Evolutionary conservation across 2,797 vertebrate species (phyloP).

Genomic region (Phataginus tetradactyla): DNA sequence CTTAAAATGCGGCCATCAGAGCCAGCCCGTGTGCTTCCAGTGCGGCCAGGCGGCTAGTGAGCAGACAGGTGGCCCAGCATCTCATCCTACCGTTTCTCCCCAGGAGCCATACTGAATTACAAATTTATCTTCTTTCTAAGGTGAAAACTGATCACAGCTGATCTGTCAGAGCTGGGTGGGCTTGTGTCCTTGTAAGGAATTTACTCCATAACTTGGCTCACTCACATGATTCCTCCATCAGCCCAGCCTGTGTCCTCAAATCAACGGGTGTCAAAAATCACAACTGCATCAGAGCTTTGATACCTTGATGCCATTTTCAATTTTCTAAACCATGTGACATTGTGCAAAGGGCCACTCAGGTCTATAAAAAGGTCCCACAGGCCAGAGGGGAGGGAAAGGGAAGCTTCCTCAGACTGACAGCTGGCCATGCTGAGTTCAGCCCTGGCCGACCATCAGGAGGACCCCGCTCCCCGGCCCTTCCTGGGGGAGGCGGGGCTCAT

Average conservation of each 20-base stretch:
- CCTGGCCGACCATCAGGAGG: fast-evolving
- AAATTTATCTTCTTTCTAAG: background rate
- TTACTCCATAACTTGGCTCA: background rate
- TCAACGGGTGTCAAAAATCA: background rate
- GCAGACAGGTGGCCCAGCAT: background rate
- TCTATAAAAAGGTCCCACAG: background rate
- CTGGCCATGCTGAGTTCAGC: fast-evolving
- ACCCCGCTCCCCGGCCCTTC: fast-evolving
- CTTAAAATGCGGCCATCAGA: background rate
- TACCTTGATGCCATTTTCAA: background rate
- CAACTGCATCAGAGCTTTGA: background rate
- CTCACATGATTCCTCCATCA: background rate
- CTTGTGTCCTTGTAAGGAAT: background rate
- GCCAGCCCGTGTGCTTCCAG: fast-evolving
- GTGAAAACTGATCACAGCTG: background rate
- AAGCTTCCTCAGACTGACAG: fast-evolving
- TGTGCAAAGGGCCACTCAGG: fast-evolving
- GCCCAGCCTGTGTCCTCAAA: background rate
- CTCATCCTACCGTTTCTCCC: too few species aligned
- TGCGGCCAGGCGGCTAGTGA: background rate
- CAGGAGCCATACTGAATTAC: background rate
- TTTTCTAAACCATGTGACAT: background rate
- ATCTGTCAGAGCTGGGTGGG: background rate
- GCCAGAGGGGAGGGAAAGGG: too few species aligned
- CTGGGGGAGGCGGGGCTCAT: background rate